Evolutionary conservation across 2,797 vertebrate species (phyloP).

Genomic region (Eptatretus atami): DNA sequence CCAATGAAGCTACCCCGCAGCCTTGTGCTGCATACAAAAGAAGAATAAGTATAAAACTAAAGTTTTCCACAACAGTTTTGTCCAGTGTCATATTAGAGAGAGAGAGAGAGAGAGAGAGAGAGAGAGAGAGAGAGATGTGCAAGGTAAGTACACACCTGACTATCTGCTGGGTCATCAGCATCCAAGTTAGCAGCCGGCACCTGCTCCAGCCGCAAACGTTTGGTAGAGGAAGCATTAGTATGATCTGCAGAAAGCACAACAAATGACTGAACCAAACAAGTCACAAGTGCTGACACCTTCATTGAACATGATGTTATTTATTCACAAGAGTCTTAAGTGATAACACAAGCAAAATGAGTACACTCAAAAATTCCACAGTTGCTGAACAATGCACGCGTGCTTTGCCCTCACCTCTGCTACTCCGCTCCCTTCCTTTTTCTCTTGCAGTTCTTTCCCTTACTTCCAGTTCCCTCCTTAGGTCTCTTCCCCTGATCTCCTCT

Average conservation of each 20-base stretch:
- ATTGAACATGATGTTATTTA: too few relatives aligned
- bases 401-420: conserved; percentile 31
- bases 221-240: conserved; percentile 55
- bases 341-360: too few relatives aligned
- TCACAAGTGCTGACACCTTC: too few relatives aligned
- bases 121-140: background rate
- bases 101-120: background rate
- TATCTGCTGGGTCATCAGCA: conserved; percentile 58
- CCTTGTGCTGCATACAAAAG: too few relatives aligned
- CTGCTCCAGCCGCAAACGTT: conserved; percentile 74
- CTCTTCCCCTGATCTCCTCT: conserved; percentile 67
- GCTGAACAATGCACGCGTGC: too few relatives aligned
- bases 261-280: background rate
- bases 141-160: background rate
- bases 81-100: too few relatives aligned
- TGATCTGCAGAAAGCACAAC: conserved; percentile 24
- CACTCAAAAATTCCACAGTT: too few relatives aligned
- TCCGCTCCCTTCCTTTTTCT: conserved; percentile 67
- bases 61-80: too few relatives aligned
- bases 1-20: too few relatives aligned
- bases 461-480: conserved; percentile 80
- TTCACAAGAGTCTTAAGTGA: too few relatives aligned
- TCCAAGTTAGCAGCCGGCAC: conserved; percentile 90
- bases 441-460: conserved; percentile 53
- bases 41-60: too few relatives aligned